A percentile compares a stretch with the other conserved stretches of the same genome.
Conservation (phyloP, 2,888 invertebrate species). For the Drosophila diplacantha region DNA sequence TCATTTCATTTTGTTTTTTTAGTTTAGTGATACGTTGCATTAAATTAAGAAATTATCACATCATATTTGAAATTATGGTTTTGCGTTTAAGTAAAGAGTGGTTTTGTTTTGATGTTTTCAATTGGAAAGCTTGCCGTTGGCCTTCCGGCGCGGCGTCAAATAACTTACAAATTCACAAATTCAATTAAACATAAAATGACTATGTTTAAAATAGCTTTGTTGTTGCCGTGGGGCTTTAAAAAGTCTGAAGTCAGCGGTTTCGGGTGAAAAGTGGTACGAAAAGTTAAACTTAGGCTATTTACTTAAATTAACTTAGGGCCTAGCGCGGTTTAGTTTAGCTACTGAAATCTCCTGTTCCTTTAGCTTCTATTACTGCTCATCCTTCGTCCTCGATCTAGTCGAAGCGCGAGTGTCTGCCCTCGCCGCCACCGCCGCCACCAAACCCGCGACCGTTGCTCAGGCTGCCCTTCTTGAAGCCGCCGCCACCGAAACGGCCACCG, state of each 20-base stretch:
- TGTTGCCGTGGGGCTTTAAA: constrained; percentile 15
- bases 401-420: constrained; percentile 73
- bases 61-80: constrained; percentile 57
- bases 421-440: constrained; percentile 55
- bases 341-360: constrained; percentile 66
- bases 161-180: constrained; percentile 61
- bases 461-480: constrained; percentile 59
- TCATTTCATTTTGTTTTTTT: constrained; percentile 14
- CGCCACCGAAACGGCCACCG: constrained; percentile 59
- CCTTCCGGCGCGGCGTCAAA: constrained; percentile 54
- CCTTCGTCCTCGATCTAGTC: constrained; percentile 55
- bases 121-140: constrained; percentile 27
- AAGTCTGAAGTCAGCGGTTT: constrained; percentile 37
- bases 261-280: constrained; percentile 51
- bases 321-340: constrained; percentile 66
- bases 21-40: constrained; percentile 63
- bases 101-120: constrained; percentile 27
- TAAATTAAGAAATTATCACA: constrained; percentile 69
- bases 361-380: constrained; percentile 42
- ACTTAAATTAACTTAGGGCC: constrained; percentile 63
- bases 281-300: constrained; percentile 62
- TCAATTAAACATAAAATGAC: constrained; percentile 59
- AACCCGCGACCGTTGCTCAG: constrained; percentile 64
- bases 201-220: constrained; percentile 52
- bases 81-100: constrained; percentile 58